Percentiles rank a stretch among this genome's conserved stretches.
Conservation (phyloP, 2,888 invertebrate species). For the Drosophila acutilabella region DNA sequence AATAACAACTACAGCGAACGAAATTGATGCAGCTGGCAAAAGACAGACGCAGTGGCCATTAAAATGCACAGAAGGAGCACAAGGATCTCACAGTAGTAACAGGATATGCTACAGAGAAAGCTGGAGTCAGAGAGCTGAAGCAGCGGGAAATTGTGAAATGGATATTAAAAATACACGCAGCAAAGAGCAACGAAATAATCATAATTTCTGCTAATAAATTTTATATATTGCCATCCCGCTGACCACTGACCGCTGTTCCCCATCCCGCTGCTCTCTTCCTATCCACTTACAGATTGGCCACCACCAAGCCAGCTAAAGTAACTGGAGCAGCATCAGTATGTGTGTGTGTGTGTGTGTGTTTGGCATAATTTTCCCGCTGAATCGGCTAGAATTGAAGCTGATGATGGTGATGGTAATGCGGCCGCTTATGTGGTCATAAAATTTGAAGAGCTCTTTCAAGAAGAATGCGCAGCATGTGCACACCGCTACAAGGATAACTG, state of each 20-base stretch:
- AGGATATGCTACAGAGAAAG: background rate
- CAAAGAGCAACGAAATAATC: conserved; percentile 78
- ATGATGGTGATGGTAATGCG: conserved; percentile 54
- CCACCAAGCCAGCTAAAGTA: conserved; percentile 10
- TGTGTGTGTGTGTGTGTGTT: conserved; percentile 6
- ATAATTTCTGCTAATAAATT: conserved; percentile 82
- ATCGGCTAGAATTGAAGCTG: conserved; percentile 56
- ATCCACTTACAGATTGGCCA: background rate
- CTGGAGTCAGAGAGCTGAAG: background rate
- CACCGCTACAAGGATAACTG: conserved; percentile 36
- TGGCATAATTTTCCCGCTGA: conserved; percentile 63
- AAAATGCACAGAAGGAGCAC: conserved; percentile 64
- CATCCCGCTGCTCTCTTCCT: background rate
- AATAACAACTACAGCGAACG: conserved; percentile 28
- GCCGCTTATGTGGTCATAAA: conserved; percentile 75
- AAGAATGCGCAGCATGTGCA: conserved; percentile 36
- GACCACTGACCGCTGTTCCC: conserved; percentile 34
- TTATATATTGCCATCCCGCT: conserved; percentile 67
- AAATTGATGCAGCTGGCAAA: conserved; percentile 77
- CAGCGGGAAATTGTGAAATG: conserved; percentile 56
- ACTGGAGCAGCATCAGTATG: conserved; percentile 1
- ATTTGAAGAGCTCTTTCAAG: conserved; percentile 59
- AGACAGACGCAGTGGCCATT: conserved; percentile 67
- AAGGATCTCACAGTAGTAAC: conserved; percentile 2
- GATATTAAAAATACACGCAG: conserved; percentile 77